Conservation (phyloP, 2,113 vertebrate genomes). For the Daubentonia madagascariensis region DNA sequence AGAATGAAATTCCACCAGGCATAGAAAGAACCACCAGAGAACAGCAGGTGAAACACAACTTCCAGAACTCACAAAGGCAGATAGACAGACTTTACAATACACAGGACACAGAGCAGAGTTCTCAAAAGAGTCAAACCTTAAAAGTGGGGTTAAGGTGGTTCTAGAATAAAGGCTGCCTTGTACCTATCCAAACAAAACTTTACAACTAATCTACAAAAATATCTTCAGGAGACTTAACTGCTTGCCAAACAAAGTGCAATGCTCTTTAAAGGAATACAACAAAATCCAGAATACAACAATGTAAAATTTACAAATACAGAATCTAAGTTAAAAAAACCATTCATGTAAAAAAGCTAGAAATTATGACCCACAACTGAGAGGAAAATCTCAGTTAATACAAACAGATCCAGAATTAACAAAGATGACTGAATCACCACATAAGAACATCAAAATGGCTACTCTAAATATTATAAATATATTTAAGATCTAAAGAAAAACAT, state of each 20-base stretch:
- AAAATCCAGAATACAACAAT: background rate
- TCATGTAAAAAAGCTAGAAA: background rate
- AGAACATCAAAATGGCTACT: background rate
- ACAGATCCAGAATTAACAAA: background rate
- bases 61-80: background rate
- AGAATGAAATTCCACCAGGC: background rate
- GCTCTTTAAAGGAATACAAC: background rate
- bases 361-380: background rate
- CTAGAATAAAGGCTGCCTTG: background rate
- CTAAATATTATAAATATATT: background rate
- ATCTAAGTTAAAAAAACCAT: background rate
- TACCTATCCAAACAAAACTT: background rate
- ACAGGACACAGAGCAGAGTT: background rate
- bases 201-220: background rate
- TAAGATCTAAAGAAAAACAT: background rate
- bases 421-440: background rate
- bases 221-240: background rate
- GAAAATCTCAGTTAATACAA: background rate
- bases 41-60: background rate
- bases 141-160: background rate
- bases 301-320: background rate
- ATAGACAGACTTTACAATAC: background rate
- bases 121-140: background rate
- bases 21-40: background rate
- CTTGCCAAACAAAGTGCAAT: background rate